Evolutionary conservation across 2,797 vertebrate genomes (phyloP).

Genomic region (Cephalopachus bancanus): DNA sequence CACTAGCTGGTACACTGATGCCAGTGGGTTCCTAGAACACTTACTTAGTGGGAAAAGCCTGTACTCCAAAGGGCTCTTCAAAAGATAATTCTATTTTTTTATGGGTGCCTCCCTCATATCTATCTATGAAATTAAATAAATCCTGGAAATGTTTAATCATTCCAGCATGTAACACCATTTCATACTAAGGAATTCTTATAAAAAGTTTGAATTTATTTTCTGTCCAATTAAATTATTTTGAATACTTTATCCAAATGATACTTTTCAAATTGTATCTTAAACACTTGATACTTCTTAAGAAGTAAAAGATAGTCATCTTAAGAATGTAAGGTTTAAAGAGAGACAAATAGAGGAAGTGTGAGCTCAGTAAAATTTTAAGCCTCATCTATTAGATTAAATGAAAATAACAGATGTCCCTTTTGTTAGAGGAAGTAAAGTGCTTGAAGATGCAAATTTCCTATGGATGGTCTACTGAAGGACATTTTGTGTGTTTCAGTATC

Average conservation of each 20-base stretch:
- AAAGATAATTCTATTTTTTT: too few species aligned
- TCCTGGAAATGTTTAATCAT: constrained; percentile 34
- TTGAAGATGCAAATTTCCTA: constrained; percentile 45
- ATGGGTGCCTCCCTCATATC: too few species aligned
- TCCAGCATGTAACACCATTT: constrained; percentile 44
- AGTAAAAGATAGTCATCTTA: constrained; percentile 53
- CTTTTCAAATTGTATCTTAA: constrained; percentile 39
- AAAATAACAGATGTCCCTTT: constrained; percentile 36
- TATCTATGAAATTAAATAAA: constrained; percentile 45
- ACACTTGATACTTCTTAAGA: constrained; percentile 25
- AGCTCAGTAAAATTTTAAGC: constrained; percentile 43
- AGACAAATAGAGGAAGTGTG: neutral
- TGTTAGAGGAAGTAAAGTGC: neutral
- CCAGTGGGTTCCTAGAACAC: too few species aligned
- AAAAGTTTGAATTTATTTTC: constrained; percentile 45
- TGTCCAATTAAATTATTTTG: constrained; percentile 61
- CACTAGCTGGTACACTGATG: too few species aligned
- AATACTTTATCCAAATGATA: neutral
- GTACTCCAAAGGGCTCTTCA: too few species aligned
- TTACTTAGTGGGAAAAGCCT: too few species aligned
- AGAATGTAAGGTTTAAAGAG: neutral
- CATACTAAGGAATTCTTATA: constrained; percentile 49
- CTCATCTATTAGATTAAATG: constrained; percentile 16
- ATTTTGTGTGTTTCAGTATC: constrained; percentile 48
- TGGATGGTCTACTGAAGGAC: neutral